phyloP scores from a whole-genome alignment of 2,888 invertebrate genomes.

The Synanthedon andrenaeformis region DNA sequence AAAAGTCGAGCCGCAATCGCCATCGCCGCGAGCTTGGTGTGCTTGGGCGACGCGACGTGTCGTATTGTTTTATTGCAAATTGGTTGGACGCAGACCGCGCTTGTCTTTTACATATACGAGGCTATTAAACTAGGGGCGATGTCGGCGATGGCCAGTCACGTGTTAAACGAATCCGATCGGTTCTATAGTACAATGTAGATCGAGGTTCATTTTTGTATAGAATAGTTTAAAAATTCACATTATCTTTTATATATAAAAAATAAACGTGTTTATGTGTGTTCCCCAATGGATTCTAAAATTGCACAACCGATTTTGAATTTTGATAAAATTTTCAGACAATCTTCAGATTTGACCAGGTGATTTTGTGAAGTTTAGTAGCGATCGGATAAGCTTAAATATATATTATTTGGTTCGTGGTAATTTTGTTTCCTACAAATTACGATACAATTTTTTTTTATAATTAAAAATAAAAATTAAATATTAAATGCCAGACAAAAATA shows the following conservation, averaged over 20 bases:
- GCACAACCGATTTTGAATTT: too few species aligned
- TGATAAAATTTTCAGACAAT: too few species aligned
- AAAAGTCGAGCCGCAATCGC: slow-evolving; percentile 22
- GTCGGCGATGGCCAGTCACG: slow-evolving; percentile 54
- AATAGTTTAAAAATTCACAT: slow-evolving; percentile 15
- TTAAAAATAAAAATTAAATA: too few species aligned
- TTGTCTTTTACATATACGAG: slow-evolving; percentile 68
- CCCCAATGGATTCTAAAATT: slow-evolving; percentile 18
- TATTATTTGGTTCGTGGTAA: too few species aligned
- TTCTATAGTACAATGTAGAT: slow-evolving; percentile 43
- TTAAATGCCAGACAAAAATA: too few species aligned
- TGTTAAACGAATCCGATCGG: slow-evolving; percentile 67
- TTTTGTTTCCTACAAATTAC: too few species aligned
- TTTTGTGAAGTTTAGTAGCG: too few species aligned
- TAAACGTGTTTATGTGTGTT: too few species aligned
- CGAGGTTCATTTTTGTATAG: slow-evolving; percentile 27
- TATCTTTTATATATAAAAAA: too few species aligned
- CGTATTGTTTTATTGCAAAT: slow-evolving; percentile 71
- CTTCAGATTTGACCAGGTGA: too few species aligned
- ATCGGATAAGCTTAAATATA: too few species aligned
- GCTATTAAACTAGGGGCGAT: slow-evolving; percentile 54
- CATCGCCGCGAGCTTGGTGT: slow-evolving; percentile 34
- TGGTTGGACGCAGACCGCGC: slow-evolving; percentile 63
- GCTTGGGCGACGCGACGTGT: slow-evolving; percentile 32
- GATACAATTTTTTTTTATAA: too few species aligned